Conservation (phyloP, 2,797 vertebrate genomes). For the Sphaeramia orbicularis region DNA sequence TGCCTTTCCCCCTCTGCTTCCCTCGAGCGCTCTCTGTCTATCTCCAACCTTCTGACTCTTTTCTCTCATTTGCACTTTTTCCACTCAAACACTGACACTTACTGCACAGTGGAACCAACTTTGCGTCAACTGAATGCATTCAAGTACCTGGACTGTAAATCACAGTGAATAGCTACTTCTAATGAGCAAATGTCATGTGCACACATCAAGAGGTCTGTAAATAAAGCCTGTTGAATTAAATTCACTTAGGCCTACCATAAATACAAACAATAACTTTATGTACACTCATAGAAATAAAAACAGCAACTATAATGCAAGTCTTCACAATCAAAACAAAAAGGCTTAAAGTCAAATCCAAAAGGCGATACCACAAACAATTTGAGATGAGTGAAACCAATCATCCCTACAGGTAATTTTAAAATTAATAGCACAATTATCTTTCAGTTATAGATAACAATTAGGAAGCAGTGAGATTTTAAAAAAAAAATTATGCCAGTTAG, state of each 20-base stretch:
- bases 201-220: background rate
- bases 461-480: slow-evolving; percentile 22
- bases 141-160: slow-evolving; percentile 6
- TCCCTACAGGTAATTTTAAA: slow-evolving; percentile 19
- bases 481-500: slow-evolving; percentile 11
- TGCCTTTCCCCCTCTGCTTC: slow-evolving; percentile 57
- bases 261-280: background rate
- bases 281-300: background rate
- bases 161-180: slow-evolving; percentile 14
- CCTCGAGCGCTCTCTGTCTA: slow-evolving; percentile 50
- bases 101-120: slow-evolving; percentile 12
- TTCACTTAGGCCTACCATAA: slow-evolving; percentile 5
- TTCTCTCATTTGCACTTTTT: slow-evolving; percentile 25
- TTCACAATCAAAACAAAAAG: slow-evolving; percentile 6
- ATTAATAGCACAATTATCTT: slow-evolving; percentile 21
- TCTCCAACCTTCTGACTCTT: slow-evolving; percentile 39
- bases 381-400: slow-evolving; percentile 19
- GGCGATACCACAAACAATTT: slow-evolving; percentile 15
- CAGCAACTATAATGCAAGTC: background rate
- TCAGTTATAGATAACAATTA: slow-evolving; percentile 22
- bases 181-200: slow-evolving; percentile 21
- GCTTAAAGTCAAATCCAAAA: slow-evolving; percentile 4
- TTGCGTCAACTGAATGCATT: slow-evolving; percentile 5
- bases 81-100: slow-evolving; percentile 11
- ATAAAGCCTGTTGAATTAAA: slow-evolving; percentile 4